A percentile compares a stretch with the other conserved stretches of the same genome.
phyloP scores from a whole-genome alignment of 2,113 vertebrate genomes.

The Echinops telfairi region DNA sequence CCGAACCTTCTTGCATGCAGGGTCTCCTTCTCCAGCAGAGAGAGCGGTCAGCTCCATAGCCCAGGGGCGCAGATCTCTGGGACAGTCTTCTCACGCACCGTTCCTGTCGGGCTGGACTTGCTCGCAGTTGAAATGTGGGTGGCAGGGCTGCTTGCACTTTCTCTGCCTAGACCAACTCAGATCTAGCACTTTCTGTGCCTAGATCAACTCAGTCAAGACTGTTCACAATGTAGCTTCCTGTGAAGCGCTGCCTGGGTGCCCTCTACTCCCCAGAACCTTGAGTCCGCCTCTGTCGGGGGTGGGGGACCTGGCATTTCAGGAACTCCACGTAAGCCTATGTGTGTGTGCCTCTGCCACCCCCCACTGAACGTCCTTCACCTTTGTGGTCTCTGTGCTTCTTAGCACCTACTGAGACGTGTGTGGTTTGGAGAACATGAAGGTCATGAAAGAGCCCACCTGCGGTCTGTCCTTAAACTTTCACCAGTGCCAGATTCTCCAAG shows the following conservation, averaged over 20 bases:
- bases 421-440: conserved; percentile 23
- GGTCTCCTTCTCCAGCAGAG: too few species aligned
- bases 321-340: neutral
- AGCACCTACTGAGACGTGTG: neutral
- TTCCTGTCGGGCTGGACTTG: neutral
- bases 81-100: neutral
- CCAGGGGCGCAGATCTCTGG: neutral
- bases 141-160: neutral
- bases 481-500: neutral
- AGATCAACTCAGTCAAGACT: neutral
- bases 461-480: conserved; percentile 37
- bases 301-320: neutral
- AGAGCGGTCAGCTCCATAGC: neutral
- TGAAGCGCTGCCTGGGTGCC: neutral
- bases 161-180: neutral
- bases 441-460: neutral
- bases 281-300: conserved; percentile 17
- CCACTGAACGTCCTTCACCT: neutral
- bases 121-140: neutral
- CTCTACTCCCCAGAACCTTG: neutral
- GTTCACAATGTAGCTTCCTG: neutral
- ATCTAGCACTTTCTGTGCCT: neutral
- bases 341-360: neutral
- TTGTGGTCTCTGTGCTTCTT: neutral
- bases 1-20: neutral